Evolutionary conservation across 2,113 vertebrate species (phyloP).

Genomic region (Limnothrissa miodon): DNA sequence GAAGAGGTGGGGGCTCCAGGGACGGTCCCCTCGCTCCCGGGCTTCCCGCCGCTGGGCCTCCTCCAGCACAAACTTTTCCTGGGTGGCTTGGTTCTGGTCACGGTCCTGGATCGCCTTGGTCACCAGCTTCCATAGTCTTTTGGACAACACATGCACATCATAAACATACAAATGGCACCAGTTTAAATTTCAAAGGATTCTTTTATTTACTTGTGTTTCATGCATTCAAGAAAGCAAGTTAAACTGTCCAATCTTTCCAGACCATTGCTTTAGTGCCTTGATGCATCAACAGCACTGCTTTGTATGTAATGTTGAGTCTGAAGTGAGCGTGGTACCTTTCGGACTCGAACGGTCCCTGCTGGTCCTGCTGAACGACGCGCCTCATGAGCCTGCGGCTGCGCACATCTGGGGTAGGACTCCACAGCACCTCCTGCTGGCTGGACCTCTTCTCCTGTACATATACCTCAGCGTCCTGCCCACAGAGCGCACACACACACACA

Average conservation of each 20-base stretch:
- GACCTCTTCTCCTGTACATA: slow-evolving; percentile 80
- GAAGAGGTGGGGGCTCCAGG: slow-evolving; percentile 83
- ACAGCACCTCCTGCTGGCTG: slow-evolving; percentile 74
- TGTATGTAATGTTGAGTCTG: neutral
- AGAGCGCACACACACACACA: neutral
- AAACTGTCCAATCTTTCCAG: too few species aligned
- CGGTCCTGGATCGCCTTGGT: slow-evolving; percentile 85
- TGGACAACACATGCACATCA: neutral
- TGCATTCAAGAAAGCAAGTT: neutral
- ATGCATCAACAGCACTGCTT: too few species aligned
- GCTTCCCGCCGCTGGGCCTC: slow-evolving; percentile 83
- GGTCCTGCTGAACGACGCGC: slow-evolving; percentile 81
- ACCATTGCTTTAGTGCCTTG: too few species aligned
- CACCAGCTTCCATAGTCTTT: slow-evolving; percentile 90
- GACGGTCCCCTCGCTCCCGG: slow-evolving; percentile 75
- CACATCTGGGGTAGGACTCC: slow-evolving; percentile 83
- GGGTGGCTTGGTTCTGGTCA: slow-evolving; percentile 86
- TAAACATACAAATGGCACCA: neutral
- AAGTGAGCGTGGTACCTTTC: slow-evolving; percentile 75
- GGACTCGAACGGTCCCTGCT: slow-evolving; percentile 88
- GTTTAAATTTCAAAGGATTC: too few species aligned
- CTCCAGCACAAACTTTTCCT: slow-evolving; percentile 89
- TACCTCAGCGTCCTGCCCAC: slow-evolving; percentile 85
- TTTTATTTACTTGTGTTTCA: neutral
- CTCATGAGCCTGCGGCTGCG: slow-evolving; percentile 81